Percentiles rank a stretch among this genome's conserved stretches.
phyloP scores from a whole-genome alignment of 2,113 vertebrate genomes.

The Salvator merianae region DNA sequence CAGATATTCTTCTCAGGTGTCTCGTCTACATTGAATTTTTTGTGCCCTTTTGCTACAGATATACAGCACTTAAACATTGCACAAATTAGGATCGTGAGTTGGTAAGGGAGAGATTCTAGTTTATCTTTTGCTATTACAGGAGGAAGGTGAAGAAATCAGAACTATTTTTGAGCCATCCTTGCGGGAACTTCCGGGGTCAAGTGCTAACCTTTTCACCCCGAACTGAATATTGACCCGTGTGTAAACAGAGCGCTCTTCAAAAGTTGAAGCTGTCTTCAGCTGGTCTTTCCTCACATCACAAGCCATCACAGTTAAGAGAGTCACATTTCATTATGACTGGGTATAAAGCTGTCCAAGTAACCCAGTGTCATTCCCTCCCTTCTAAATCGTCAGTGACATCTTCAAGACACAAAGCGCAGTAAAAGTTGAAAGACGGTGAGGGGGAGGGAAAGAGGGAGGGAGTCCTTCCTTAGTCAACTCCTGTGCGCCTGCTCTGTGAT shows the following conservation, averaged over 20 bases:
- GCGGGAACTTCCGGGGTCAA: constrained; percentile 81
- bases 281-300: constrained; percentile 71
- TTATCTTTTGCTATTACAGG: constrained; percentile 55
- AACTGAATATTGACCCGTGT: constrained; percentile 73
- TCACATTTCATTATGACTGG: constrained; percentile 61
- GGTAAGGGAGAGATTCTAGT: neutral
- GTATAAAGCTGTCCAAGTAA: constrained; percentile 32
- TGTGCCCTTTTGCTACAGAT: neutral
- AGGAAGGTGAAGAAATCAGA: constrained; percentile 57
- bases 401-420: constrained; percentile 4
- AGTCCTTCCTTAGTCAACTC: neutral
- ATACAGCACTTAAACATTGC: neutral
- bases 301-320: constrained; percentile 58
- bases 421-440: neutral
- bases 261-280: constrained; percentile 71
- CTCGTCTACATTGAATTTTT: neutral
- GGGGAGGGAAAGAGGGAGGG: neutral
- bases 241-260: constrained; percentile 79
- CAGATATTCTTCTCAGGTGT: neutral
- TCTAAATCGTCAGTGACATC: neutral
- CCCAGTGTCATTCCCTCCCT: neutral
- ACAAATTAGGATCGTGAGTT: neutral
- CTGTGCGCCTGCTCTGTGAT: neutral
- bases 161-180: constrained; percentile 73
- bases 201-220: constrained; percentile 85